Evolutionary conservation across 92 coral and sea anemone genomes (phyloP).

Genomic region (Zoanthus sociatus): DNA sequence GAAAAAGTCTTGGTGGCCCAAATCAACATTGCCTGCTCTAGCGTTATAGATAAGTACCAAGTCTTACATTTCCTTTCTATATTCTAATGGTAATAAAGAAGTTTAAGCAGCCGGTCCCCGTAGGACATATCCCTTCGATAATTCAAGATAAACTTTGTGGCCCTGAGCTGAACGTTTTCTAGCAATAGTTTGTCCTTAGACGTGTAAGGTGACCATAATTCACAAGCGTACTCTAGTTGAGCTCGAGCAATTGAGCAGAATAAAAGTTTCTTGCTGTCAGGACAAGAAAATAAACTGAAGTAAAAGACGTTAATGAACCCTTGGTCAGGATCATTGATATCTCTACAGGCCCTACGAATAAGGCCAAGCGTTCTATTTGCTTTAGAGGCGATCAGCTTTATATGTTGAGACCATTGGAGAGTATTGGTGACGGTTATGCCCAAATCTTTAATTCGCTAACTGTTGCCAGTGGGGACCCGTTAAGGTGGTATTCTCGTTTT

Average conservation of each 20-base stretch:
- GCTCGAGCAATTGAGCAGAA: constrained; percentile 63
- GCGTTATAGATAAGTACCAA: too few relatives aligned
- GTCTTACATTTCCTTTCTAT: not conserved
- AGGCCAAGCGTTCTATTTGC: constrained; percentile 49
- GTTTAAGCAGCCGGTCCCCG: constrained; percentile 47
- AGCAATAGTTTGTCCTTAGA: constrained; percentile 44
- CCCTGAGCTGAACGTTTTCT: constrained; percentile 56
- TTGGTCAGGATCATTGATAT: constrained; percentile 18
- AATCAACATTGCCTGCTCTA: too few relatives aligned
- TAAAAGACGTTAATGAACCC: too few relatives aligned
- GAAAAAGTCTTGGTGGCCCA: too few relatives aligned
- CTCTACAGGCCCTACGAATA: constrained; percentile 42
- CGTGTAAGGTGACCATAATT: constrained; percentile 28
- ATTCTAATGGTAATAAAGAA: constrained; percentile 24
- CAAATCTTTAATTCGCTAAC: constrained; percentile 52
- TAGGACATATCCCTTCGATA: constrained; percentile 57
- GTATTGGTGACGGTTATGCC: constrained; percentile 59
- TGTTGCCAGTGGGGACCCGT: constrained; percentile 41
- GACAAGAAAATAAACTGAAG: too few relatives aligned
- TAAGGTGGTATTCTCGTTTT: constrained; percentile 46
- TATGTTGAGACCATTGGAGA: constrained; percentile 37
- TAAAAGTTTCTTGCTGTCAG: constrained; percentile 50
- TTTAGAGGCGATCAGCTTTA: constrained; percentile 19
- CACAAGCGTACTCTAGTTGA: constrained; percentile 56
- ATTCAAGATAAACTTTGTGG: constrained; percentile 65